Conservation (phyloP, 1,140 invertebrate genomes). For the Anastrepha ludens region DNA sequence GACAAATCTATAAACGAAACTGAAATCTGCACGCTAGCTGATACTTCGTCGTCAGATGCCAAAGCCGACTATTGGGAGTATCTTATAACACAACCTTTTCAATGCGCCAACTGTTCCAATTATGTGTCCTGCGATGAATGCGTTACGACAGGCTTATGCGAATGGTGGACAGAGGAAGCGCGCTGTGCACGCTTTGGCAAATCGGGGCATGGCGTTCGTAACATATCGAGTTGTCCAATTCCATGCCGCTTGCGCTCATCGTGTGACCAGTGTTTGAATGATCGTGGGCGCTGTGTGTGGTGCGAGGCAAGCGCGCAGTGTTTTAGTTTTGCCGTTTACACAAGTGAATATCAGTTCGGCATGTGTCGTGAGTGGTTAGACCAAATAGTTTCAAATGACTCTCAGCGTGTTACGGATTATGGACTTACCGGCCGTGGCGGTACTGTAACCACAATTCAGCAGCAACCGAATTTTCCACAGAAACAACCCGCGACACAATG, state of each 20-base stretch:
- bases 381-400: constrained; percentile 76
- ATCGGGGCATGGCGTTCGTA: constrained; percentile 79
- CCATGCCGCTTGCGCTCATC: constrained; percentile 84
- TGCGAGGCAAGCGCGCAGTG: constrained; percentile 93
- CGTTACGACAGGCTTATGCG: constrained; percentile 83
- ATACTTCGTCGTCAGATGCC: constrained; percentile 70
- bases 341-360: constrained; percentile 94
- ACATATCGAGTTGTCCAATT: constrained; percentile 81
- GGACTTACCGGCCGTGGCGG: constrained; percentile 61
- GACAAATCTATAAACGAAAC: constrained; percentile 80
- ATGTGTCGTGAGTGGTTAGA: constrained; percentile 95
- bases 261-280: constrained; percentile 89
- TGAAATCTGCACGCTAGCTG: constrained; percentile 75
- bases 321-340: constrained; percentile 95
- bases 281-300: constrained; percentile 93
- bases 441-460: constrained; percentile 58
- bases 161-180: constrained; percentile 92
- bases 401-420: constrained; percentile 57
- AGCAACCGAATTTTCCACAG: constrained; percentile 61
- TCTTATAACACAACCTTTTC: constrained; percentile 84
- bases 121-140: constrained; percentile 90
- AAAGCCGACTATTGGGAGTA: constrained; percentile 82
- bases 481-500: constrained; percentile 78
- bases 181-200: constrained; percentile 87
- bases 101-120: constrained; percentile 91